Evolutionary conservation across 2,113 vertebrate species (phyloP), one percentile per base, ranked within the genome.

Genomic region (Solea solea): DNA sequence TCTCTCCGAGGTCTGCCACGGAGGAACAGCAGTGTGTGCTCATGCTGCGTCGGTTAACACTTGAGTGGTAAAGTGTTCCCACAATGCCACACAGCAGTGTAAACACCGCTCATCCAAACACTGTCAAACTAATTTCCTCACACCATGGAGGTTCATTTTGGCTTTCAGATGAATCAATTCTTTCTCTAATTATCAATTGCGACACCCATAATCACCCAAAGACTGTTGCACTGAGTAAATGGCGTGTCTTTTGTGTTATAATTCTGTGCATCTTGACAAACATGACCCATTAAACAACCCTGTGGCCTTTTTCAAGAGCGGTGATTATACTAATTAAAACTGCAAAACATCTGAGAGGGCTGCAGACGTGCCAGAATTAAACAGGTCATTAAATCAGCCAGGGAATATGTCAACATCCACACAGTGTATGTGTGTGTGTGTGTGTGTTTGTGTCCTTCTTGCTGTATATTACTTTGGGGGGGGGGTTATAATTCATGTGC

Each of bases 191-290:
- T 89, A 91, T 91, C 82, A 91, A 86, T 85, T 87, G 89, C 89
- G 90, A 91, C 90, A 89, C 84, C 82, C 83, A 39, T 91, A 87
- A 94, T 91, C 88, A 89, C 75, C 80, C 74, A 76, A 84, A 86
- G 86, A 89, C 84, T 83, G 85, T 74, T 62, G 84, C 79, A 27
- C 85, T 74, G 78, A 82, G 88, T 89, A 91, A 90, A 93, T 88
- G 85, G 71, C 88, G 75, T 77, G 82, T 93, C 83, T 90, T 93
- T 91, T 91, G 88, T 92, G 87, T 92, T 87, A 90, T 86, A 86
- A 87, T 90, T 90, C 85, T 76, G 86, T 79, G 83, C 88, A 93
- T 93, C 91, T 92, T 93, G 89, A 93, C 92, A 93, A 93, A 92
- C 91, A 90, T 80, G 87, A 89, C 85, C 87, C 78, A 86, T 89